Conservation (phyloP, 2,113 vertebrate genomes). For the Syngnathoides biaculeatus region DNA sequence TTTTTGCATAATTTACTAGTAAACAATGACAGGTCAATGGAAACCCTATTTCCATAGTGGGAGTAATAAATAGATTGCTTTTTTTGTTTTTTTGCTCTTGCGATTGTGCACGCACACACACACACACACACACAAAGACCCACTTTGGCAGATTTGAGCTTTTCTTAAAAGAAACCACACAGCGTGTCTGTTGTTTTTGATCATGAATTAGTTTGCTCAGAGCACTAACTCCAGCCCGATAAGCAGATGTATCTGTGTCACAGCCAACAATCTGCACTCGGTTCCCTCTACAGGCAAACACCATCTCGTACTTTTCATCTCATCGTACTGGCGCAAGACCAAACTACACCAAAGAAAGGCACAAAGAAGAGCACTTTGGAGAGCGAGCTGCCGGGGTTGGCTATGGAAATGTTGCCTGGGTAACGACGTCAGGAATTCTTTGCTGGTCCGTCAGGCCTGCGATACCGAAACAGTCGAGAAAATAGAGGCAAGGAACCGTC, state of each 20-base stretch:
- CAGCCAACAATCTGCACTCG: conserved; percentile 25
- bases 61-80: background rate
- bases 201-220: conserved; percentile 12
- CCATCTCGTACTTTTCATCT: conserved; percentile 10
- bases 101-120: background rate
- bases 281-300: conserved; percentile 24
- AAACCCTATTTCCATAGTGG: background rate
- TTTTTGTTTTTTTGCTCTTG: background rate
- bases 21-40: background rate
- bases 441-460: conserved; percentile 29
- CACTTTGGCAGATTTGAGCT: background rate
- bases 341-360: conserved; percentile 30
- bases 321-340: conserved; percentile 21
- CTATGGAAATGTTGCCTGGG: conserved; percentile 46
- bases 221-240: conserved; percentile 27
- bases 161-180: conserved; percentile 15
- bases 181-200: conserved; percentile 8
- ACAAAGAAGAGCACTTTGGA: conserved; percentile 44
- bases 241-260: conserved; percentile 52
- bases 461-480: conserved; percentile 42
- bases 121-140: conserved; percentile 4
- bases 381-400: conserved; percentile 27
- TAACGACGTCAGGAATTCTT: conserved; percentile 49
- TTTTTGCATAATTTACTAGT: too few species aligned
- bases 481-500: conserved; percentile 24